Base-by-base conservation (phyloP, 1,140 invertebrate species). In the Phthorimaea operculella region DNA sequence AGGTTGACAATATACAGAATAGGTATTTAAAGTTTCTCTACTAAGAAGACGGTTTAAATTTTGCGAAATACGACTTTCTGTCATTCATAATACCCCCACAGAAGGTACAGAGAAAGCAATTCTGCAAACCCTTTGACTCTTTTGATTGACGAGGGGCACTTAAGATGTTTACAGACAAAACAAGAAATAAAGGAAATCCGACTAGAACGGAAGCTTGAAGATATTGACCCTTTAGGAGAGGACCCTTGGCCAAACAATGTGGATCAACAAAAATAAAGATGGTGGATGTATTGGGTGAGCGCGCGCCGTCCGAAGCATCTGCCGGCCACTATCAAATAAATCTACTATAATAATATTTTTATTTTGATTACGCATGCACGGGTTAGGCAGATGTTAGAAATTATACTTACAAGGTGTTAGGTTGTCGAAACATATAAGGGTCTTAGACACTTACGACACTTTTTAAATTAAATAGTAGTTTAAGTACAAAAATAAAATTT, bases 261-360 rank as follows among this genome's bases (percentile, higher is more conserved):
- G 72, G 73, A 64, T 65, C 64, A 78, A 80, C 68, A 78, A 80
- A 80, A 82, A 83, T 78, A 80, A 72, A 79, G 72, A 76, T 57
- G 63, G 62, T 28, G 21, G 21, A 28, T 28, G 21, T 28, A 4
- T 28, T 28, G 21, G 21, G 6, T 6, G 70, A 76, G 36, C 62
- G 63, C 66, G 67, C 66, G 75, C 74, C 76, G 64, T 72, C 74
- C 76, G 64, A 66, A 67, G 74, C 80, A 84, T 84, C 80, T 84
- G 80, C 77, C 76, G 77, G 68, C 64, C 76, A 79, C 78, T 82
- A 83, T 83, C 80, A 67, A 76, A 82, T 82, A 83, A 83, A 83
- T 83, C 79, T 83, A 80, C 76, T 79, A 82, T 80, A 82, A 82
- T 83, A 82, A 82, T 83, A 83, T 83, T 83, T 83, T 83, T 80